Evolutionary conservation across 2,113 vertebrate genomes (phyloP).

Genomic region (Arizona elegans): DNA sequence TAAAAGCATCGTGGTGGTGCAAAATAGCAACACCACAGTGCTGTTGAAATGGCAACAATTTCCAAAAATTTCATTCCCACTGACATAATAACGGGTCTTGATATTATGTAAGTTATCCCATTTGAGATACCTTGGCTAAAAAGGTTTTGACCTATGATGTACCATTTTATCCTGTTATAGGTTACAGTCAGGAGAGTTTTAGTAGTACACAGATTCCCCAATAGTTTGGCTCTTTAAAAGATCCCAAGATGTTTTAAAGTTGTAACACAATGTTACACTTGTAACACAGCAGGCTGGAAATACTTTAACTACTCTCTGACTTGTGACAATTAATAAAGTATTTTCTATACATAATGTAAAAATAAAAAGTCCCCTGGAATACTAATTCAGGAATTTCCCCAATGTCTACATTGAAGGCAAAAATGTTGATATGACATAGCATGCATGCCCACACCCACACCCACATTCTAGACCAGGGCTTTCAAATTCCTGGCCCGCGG

Average conservation of each 20-base stretch:
- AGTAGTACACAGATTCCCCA: background rate
- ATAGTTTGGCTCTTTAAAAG: background rate
- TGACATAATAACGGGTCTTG: no score
- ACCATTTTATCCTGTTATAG: no score
- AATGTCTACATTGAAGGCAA: background rate
- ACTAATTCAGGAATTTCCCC: background rate
- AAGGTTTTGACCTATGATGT: no score
- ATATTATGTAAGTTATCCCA: background rate
- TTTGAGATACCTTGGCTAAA: background rate
- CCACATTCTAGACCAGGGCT: no score
- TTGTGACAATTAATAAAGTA: rapidly evolving
- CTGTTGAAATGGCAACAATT: background rate
- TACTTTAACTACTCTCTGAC: background rate
- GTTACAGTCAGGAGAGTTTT: background rate
- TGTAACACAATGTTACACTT: background rate
- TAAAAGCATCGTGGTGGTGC: background rate
- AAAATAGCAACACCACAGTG: background rate
- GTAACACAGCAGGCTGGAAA: background rate
- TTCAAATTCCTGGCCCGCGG: no score
- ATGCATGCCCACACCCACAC: background rate
- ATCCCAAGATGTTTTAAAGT: background rate
- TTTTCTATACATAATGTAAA: rapidly evolving
- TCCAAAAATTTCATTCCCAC: background rate
- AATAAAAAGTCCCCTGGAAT: background rate
- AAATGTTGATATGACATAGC: background rate